Evolutionary conservation across 2,888 invertebrate genomes (phyloP).

Genomic region (Fabriciana adippe): DNA sequence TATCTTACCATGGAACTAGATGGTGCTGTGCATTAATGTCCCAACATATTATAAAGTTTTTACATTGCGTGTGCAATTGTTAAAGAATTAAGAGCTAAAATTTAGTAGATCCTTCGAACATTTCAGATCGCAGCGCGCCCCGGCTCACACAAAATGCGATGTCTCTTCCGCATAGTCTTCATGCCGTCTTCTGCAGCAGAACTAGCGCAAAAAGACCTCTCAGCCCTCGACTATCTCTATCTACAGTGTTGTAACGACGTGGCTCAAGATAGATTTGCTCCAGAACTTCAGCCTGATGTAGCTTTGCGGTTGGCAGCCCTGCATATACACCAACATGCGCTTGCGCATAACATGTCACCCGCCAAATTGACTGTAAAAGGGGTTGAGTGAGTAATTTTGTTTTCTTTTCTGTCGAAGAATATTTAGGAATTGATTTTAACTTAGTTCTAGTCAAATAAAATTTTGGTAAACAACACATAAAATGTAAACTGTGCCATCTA

Average conservation of each 20-base stretch:
- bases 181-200: slow-evolving; percentile 93
- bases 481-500: too few species aligned
- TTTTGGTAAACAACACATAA: too few species aligned
- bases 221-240: slow-evolving; percentile 94
- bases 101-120: not conserved
- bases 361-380: slow-evolving; percentile 90
- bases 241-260: slow-evolving; percentile 97
- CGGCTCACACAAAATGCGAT: slow-evolving; percentile 94
- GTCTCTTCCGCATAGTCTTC: slow-evolving; percentile 94
- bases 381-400: slow-evolving; percentile 38
- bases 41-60: too few species aligned
- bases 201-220: slow-evolving; percentile 90
- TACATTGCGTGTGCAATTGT: too few species aligned
- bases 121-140: slow-evolving; percentile 93
- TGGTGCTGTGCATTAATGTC: too few species aligned
- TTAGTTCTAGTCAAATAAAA: not conserved
- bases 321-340: slow-evolving; percentile 94
- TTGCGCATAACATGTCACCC: slow-evolving; percentile 89
- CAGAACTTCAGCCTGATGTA: slow-evolving; percentile 92
- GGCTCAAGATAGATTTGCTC: slow-evolving; percentile 93
- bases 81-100: too few species aligned
- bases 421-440: not conserved
- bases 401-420: not conserved
- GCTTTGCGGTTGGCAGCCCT: slow-evolving; percentile 93
- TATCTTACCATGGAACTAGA: too few species aligned